Evolutionary conservation across 2,113 vertebrate genomes (phyloP), one percentile per base, ranked within the genome.

Genomic region (Poecile atricapillus): DNA sequence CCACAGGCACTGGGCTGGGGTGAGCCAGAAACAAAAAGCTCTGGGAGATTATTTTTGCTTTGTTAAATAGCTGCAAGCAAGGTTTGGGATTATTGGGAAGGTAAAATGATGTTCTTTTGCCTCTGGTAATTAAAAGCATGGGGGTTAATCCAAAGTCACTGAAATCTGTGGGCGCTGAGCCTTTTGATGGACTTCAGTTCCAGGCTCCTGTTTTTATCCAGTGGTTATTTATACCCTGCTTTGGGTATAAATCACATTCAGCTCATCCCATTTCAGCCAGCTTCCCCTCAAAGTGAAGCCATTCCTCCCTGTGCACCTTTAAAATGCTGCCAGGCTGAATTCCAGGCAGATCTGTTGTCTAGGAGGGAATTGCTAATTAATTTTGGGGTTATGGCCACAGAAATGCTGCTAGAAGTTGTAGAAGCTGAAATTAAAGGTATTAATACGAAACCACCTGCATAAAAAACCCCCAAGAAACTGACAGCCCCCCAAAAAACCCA

Each of bases 51-150:
- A 44, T 70, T 79, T 80, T 84, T 87, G 41, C 56, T 93, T 79
- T 67, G 43, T 77, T 81, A 43, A 94, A 65, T 12, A 22, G 25
- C 62, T 86, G 47, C 52, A 37, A 67, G 83, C 30, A 25, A 91
- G 22, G 22, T 43, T 83, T 77, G 41, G 75, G 84, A 55, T 88
- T 67, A 16, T 33, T 59, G 78, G 60, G 71, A 44, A 30, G 44
- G 64, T 46, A 47, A 88, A 93, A 81, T 78, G 27, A 53, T 60
- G 64, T 63, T 64, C 24, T 86, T 92, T 93, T 83, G 33, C 85
- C 74, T 85, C 79, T 83, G 64, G 46, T 59, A 81, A 58, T 87
- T 88, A 41, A 58, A 95, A 83, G 71, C 31, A 5, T 2, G 31
- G 39, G 28, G 41, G 55, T 79, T 85, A 90, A 86, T 80, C 63